These are phyloP conservation scores for Neuroscelio doddi DNA, from an alignment of 2,888 invertebrate genomes.

Conservation along the genomic window DNA sequence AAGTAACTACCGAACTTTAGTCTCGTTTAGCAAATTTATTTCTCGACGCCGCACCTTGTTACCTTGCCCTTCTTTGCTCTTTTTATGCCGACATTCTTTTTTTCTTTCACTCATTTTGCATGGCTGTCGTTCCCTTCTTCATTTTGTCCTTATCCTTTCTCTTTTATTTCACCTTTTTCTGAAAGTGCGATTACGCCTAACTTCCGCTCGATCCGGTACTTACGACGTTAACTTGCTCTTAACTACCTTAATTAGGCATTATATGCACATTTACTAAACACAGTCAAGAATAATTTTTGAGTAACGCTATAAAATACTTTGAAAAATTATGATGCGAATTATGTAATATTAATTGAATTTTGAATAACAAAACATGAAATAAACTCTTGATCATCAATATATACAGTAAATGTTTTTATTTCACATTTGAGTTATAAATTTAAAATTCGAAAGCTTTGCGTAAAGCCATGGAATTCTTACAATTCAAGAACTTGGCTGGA, in stretches of 20 bases:
- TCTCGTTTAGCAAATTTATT: conserved; percentile 66
- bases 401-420: too few species aligned
- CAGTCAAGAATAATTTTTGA: conserved; percentile 13
- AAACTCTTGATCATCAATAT: too few species aligned
- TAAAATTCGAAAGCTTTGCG: conserved; percentile 25
- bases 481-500: conserved; percentile 45
- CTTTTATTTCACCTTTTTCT: conserved; percentile 32
- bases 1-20: conserved; percentile 65
- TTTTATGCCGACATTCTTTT: conserved; percentile 32
- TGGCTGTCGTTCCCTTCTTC: conserved; percentile 43
- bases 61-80: conserved; percentile 44
- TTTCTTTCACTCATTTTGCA: conserved; percentile 47
- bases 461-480: conserved; percentile 45
- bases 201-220: conserved; percentile 33
- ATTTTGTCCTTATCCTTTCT: conserved; percentile 36
- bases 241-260: conserved; percentile 58
- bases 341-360: too few species aligned
- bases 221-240: conserved; percentile 53
- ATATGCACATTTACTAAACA: conserved; percentile 25
- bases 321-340: background rate
- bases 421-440: background rate
- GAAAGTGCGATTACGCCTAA: conserved; percentile 33
- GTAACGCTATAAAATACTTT: too few species aligned
- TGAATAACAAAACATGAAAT: too few species aligned
- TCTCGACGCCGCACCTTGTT: conserved; percentile 53